These are phyloP conservation scores for Serrognathus titanus DNA, from an alignment of 2,888 invertebrate species.

Conservation along the genomic window DNA sequence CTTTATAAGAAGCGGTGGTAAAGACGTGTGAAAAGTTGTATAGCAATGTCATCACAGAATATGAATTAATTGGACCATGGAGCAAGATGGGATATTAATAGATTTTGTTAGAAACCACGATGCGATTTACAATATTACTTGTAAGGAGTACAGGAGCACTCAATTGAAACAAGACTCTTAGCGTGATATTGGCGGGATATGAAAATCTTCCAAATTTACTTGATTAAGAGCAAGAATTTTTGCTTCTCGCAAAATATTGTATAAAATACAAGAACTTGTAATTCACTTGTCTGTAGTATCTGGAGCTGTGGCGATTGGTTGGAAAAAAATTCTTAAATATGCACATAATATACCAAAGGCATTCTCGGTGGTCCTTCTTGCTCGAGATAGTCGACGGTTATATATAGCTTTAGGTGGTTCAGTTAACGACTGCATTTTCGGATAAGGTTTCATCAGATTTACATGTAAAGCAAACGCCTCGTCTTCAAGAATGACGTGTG, in stretches of 20 bases:
- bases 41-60: too few species aligned
- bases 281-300: slow-evolving; percentile 21
- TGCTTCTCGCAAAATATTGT: slow-evolving; percentile 20
- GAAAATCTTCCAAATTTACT: not conserved
- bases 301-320: slow-evolving; percentile 15
- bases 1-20: too few species aligned
- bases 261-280: slow-evolving; percentile 16
- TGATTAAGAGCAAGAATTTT: slow-evolving; percentile 9
- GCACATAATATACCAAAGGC: slow-evolving; percentile 21
- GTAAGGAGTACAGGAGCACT: too few species aligned
- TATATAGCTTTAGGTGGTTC: slow-evolving; percentile 20
- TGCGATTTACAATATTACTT: too few species aligned
- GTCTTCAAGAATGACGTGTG: slow-evolving; percentile 19
- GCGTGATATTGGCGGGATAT: too few species aligned
- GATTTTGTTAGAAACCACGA: too few species aligned
- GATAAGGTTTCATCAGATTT: slow-evolving; percentile 20
- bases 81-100: too few species aligned
- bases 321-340: slow-evolving; percentile 19
- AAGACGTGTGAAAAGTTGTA: too few species aligned
- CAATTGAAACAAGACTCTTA: too few species aligned
- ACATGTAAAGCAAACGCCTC: slow-evolving; percentile 18
- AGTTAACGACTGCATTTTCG: slow-evolving; percentile 18
- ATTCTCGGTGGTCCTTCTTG: slow-evolving; percentile 19
- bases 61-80: too few species aligned
- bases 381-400: slow-evolving; percentile 19